These are phyloP conservation scores for Xiphorhynchus elegans DNA, from an alignment of 2,113 vertebrate species.

Conservation along the genomic window DNA sequence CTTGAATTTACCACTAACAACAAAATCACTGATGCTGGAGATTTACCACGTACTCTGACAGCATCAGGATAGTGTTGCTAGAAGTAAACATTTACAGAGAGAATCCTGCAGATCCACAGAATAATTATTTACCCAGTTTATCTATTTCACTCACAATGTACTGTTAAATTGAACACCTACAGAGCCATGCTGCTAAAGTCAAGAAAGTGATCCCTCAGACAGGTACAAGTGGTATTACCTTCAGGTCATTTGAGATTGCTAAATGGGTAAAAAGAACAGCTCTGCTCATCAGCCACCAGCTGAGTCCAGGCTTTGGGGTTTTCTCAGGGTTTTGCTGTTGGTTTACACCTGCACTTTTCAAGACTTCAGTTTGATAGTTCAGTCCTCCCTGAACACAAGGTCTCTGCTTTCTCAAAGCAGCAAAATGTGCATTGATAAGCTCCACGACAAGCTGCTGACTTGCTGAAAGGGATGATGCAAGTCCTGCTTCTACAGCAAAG, in stretches of 20 bases:
- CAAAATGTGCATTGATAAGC: neutral
- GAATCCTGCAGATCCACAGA: constrained; percentile 55
- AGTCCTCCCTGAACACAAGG: neutral
- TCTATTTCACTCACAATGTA: neutral
- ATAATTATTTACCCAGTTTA: neutral
- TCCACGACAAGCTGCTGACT: neutral
- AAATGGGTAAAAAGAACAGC: neutral
- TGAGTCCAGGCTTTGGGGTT: neutral
- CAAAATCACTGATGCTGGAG: constrained; percentile 98
- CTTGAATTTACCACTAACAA: constrained; percentile 80
- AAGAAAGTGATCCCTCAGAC: neutral
- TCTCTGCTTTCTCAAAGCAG: neutral
- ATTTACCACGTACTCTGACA: constrained; percentile 85
- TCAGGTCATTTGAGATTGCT: neutral
- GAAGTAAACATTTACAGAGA: constrained; percentile 71
- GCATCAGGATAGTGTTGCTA: constrained; percentile 91
- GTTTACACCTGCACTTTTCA: neutral
- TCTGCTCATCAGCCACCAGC: neutral
- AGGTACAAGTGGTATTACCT: neutral
- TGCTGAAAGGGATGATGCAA: neutral
- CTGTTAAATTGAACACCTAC: neutral
- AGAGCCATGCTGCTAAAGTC: neutral
- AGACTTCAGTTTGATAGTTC: neutral
- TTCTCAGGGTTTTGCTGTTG: neutral
- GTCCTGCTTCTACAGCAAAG: neutral